These are phyloP conservation scores for Crypturellus tataupa DNA, from an alignment of 2,797 vertebrate species.

Conservation along the genomic window DNA sequence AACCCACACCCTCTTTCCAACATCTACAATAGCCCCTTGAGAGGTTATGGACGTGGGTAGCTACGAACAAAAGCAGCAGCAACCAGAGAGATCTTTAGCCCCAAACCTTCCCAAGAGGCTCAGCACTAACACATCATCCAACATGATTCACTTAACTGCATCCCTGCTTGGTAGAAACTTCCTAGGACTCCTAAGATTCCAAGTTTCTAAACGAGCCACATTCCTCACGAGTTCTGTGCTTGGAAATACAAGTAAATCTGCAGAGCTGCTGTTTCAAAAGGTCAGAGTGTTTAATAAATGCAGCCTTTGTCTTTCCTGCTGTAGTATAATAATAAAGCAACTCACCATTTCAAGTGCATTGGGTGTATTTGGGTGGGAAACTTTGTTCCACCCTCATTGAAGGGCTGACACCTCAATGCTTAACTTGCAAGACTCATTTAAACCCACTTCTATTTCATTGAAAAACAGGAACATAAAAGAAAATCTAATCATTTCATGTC, in stretches of 20 bases:
- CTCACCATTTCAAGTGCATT: background rate
- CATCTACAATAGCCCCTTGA: background rate
- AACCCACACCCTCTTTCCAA: background rate
- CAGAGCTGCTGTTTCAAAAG: background rate
- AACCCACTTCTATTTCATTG: background rate
- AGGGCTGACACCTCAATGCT: background rate
- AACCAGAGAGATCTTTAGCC: background rate
- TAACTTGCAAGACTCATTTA: background rate
- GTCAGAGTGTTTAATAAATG: background rate
- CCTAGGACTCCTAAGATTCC: background rate
- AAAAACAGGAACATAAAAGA: background rate
- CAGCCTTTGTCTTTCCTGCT: background rate
- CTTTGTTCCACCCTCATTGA: rapidly evolving
- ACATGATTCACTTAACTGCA: background rate
- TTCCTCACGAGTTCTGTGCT: background rate
- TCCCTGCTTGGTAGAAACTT: background rate
- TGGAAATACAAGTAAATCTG: background rate
- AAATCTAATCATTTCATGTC: background rate
- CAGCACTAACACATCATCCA: background rate
- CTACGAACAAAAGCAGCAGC: background rate
- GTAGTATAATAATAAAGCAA: background rate
- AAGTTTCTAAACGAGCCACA: background rate
- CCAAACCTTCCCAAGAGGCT: background rate
- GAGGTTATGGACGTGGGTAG: background rate
- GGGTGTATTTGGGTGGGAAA: background rate